Base-by-base conservation (phyloP, 2,113 vertebrate genomes). In the Xenopus laevis region DNA sequence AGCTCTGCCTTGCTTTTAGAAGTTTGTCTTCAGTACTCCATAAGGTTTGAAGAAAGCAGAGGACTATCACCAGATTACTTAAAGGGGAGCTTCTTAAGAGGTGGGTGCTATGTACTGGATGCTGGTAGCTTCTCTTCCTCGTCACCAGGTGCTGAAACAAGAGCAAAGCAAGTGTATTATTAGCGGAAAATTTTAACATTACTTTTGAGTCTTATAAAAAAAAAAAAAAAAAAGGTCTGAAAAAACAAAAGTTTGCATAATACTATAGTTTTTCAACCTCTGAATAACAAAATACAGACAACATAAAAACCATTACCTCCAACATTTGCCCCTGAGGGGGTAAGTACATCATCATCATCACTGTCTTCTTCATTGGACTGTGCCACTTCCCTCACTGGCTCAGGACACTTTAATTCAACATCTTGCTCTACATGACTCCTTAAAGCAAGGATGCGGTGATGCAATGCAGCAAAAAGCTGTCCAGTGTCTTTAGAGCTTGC, bases 401-500 rank as follows among this genome's bases (percentile, higher is more conserved):
- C 94, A 0, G 94, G 93, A 0, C 63, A 66, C 65, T 90, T 94
- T 60, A 89, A 68, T 74, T 99, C 97, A 0, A 90, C 81, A 66
- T 98, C 97, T 77, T 96, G 97, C 13, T 99, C 97, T 11, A 87
- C 92, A 1, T 89, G 86, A 79, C 95, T 98, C 80, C 95, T 89
- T 72, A 98, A 84, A 47, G 96, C 96, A 80, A 98, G 82, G 86
- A 98, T 98, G 11, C 97, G 94, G 80, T 99, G 96, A 85, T 99
- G 97, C 72, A 99, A 84, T 0, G 97, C 96, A 0, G 96, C 95
- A 0, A 92, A 97, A 74, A 99, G 82, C 82, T 99, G 97, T 73
- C 97, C 97, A 0, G 96, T 91, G 77, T 99, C 97, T 88, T 99
- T 98, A 64, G 97, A 99, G 81, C 96, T 98, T 52, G 95, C 96